Conservation (phyloP, 2,888 invertebrate genomes). For the Cremastinae sp. region DNA sequence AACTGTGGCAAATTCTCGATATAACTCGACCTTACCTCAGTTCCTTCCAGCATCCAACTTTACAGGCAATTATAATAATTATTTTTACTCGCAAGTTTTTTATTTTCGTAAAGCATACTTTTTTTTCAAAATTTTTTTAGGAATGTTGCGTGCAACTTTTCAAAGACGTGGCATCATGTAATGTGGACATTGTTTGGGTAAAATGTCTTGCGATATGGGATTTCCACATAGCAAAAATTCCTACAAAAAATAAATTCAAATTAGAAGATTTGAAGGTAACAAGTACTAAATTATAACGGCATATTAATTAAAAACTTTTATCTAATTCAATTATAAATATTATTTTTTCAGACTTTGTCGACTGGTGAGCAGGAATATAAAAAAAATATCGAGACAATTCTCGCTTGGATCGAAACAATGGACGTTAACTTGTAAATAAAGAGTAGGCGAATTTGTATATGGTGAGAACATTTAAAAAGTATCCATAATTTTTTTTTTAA, state of each 20-base stretch:
- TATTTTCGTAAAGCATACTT: not conserved
- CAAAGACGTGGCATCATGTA: conserved; percentile 81
- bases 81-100: not conserved
- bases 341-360: conserved; percentile 61
- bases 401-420: conserved; percentile 67
- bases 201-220: conserved; percentile 76
- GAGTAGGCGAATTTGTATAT: not conserved
- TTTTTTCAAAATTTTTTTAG: conserved; percentile 76
- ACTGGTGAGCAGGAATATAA: conserved; percentile 66
- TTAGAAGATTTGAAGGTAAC: conserved; percentile 62
- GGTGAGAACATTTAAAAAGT: conserved; percentile 12
- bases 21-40: conserved; percentile 83
- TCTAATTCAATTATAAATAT: too few relatives aligned
- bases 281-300: too few relatives aligned
- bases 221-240: conserved; percentile 64
- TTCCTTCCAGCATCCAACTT: conserved; percentile 83
- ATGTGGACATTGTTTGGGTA: conserved; percentile 79
- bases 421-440: conserved; percentile 43
- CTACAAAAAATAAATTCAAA: conserved; percentile 60
- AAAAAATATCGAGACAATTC: conserved; percentile 69
- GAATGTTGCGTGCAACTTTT: conserved; percentile 82
- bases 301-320: too few relatives aligned
- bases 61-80: conserved; percentile 82
- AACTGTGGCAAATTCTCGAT: conserved; percentile 80
- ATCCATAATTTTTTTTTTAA: conserved; percentile 33